phyloP scores from a whole-genome alignment of 2,797 vertebrate genomes.

The Merluccius polli region DNA sequence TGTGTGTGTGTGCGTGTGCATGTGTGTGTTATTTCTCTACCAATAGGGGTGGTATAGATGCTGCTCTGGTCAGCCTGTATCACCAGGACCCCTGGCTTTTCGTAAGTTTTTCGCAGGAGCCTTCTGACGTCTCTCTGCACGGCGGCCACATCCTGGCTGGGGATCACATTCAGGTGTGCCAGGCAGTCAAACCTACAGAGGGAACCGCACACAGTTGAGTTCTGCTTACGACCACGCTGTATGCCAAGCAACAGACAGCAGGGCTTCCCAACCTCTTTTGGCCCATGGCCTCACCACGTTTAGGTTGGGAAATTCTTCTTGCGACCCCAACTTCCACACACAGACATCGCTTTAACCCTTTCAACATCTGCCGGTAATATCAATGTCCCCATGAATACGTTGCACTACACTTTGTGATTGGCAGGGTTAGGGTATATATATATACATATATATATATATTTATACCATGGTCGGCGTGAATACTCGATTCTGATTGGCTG shows the following conservation, averaged over 20 bases:
- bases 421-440: too few species aligned
- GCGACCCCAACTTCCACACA: not conserved
- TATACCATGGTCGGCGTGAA: too few species aligned
- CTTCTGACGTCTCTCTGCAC: constrained; percentile 42
- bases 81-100: accelerated
- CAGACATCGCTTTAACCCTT: not conserved
- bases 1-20: not conserved
- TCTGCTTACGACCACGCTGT: not conserved
- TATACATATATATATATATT: too few species aligned
- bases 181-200: constrained; percentile 57
- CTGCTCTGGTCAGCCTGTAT: constrained; percentile 19
- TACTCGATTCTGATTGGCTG: too few species aligned
- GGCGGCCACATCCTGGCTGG: constrained; percentile 51
- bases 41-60: constrained; percentile 59
- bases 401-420: not conserved
- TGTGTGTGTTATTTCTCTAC: constrained; percentile 45
- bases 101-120: constrained; percentile 18
- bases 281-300: not conserved
- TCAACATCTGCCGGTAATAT: not conserved
- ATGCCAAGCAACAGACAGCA: not conserved
- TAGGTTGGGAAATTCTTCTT: not conserved
- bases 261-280: not conserved
- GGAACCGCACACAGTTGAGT: not conserved
- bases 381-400: not conserved
- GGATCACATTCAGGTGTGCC: constrained; percentile 54